Evolutionary conservation across 2,888 invertebrate species (phyloP).

Genomic region (Sialis fuliginosa): DNA sequence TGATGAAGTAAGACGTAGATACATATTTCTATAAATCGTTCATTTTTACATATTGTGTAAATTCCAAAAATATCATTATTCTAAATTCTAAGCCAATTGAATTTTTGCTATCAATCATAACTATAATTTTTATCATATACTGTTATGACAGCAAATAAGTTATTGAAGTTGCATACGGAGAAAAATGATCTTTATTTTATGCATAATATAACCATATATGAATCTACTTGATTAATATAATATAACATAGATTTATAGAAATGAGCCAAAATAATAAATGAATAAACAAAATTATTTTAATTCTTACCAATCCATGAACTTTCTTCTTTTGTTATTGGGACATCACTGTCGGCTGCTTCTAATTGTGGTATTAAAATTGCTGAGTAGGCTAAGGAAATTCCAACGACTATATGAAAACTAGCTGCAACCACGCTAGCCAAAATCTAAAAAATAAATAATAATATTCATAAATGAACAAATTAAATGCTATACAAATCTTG

Average conservation of each 20-base stretch:
- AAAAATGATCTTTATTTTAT: neutral
- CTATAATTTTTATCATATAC: too few species aligned
- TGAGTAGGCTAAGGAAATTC: slow-evolving; percentile 36
- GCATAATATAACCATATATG: too few species aligned
- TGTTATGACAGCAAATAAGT: too few species aligned
- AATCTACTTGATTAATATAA: too few species aligned
- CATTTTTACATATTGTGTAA: too few species aligned
- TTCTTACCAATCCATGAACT: slow-evolving; percentile 33
- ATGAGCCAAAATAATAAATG: neutral
- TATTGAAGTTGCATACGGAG: too few species aligned
- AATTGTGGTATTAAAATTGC: slow-evolving; percentile 35
- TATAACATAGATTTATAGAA: neutral
- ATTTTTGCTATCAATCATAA: too few species aligned
- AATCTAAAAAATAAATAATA: slow-evolving; percentile 22
- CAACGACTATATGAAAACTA: slow-evolving; percentile 39
- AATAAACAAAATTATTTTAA: neutral
- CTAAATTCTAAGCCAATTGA: too few species aligned
- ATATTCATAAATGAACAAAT: neutral
- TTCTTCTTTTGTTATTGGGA: slow-evolving; percentile 22
- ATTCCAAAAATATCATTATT: too few species aligned
- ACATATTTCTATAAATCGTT: too few species aligned
- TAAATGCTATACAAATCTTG: too few species aligned
- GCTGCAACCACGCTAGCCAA: slow-evolving; percentile 32
- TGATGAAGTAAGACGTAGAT: too few species aligned
- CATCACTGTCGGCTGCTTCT: slow-evolving; percentile 19